Conservation (phyloP, 35 echinoderm and acorn worm genomes). For the Eucidaris tribuloides region DNA sequence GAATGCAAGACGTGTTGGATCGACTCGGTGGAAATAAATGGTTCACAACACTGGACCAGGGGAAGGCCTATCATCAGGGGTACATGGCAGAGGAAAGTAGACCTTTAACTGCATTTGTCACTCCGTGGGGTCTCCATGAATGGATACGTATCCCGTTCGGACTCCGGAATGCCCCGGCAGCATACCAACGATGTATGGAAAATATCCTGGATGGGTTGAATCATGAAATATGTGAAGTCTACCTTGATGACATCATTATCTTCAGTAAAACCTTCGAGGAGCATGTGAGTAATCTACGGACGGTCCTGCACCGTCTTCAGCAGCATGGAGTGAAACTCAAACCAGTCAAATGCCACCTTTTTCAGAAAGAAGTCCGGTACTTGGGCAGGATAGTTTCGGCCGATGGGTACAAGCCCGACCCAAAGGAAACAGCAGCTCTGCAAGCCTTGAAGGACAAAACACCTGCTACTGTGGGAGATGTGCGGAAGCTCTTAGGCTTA, state of each 20-base stretch:
- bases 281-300: slow-evolving; percentile 24
- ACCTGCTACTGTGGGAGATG: slow-evolving; percentile 43
- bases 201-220: slow-evolving; percentile 25
- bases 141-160: slow-evolving; percentile 47
- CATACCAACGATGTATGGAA: slow-evolving; percentile 45
- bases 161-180: slow-evolving; percentile 54
- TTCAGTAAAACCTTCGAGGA: slow-evolving; percentile 37
- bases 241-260: slow-evolving; percentile 39
- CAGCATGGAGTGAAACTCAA: slow-evolving; percentile 57
- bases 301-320: slow-evolving; percentile 15
- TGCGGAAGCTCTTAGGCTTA: slow-evolving; percentile 60
- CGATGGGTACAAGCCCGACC: slow-evolving; percentile 39
- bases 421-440: slow-evolving; percentile 46
- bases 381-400: slow-evolving; percentile 45
- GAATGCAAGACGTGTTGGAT: slow-evolving; percentile 59
- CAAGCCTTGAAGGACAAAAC: slow-evolving; percentile 8
- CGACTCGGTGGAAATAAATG: slow-evolving; percentile 18
- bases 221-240: slow-evolving; percentile 47
- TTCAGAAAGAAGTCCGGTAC: slow-evolving; percentile 29
- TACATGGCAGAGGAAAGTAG: slow-evolving; percentile 39
- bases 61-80: slow-evolving; percentile 74
- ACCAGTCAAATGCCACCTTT: slow-evolving; percentile 45
- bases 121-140: slow-evolving; percentile 59
- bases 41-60: slow-evolving; percentile 47
- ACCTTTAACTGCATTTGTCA: slow-evolving; percentile 47